Evolutionary conservation across 1,140 invertebrate species (phyloP).

Genomic region (Hypothenemus hampei): DNA sequence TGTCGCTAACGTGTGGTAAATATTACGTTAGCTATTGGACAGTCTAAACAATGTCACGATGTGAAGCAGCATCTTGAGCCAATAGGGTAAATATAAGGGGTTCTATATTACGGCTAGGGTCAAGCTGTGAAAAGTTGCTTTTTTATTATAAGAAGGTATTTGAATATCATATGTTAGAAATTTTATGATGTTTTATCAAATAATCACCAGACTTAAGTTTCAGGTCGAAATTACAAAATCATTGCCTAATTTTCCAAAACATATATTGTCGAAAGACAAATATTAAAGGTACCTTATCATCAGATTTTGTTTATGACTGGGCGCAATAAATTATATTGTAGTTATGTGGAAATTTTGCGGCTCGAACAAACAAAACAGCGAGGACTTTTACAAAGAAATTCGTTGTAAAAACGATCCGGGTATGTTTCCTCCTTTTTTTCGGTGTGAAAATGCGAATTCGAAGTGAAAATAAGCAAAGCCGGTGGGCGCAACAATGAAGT

Average conservation of each 20-base stretch:
- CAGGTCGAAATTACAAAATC: background rate
- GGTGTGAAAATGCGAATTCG: no score
- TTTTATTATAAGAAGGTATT: no score
- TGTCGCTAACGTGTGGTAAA: no score
- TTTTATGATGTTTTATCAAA: background rate
- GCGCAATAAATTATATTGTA: background rate
- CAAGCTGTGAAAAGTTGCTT: slow-evolving; percentile 3
- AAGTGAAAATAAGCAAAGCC: no score
- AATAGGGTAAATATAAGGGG: slow-evolving; percentile 1
- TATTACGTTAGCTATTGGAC: background rate
- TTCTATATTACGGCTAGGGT: background rate
- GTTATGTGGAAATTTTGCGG: background rate
- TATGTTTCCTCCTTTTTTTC: background rate
- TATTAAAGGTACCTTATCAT: background rate
- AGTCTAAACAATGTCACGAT: slow-evolving; percentile 6
- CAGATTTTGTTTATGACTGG: background rate
- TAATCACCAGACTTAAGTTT: background rate
- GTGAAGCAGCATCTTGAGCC: slow-evolving; percentile 3
- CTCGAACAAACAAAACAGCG: no score
- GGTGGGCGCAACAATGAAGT: no score
- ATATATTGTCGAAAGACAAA: background rate
- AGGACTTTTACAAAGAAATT: no score
- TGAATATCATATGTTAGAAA: no score
- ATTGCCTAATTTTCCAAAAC: background rate
- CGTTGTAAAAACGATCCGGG: no score